A percentile compares a stretch with the other conserved stretches of the same genome.
These are phyloP conservation scores for Calliopsis andreniformis DNA, from an alignment of 1,140 invertebrate genomes.

Conservation along the genomic window DNA sequence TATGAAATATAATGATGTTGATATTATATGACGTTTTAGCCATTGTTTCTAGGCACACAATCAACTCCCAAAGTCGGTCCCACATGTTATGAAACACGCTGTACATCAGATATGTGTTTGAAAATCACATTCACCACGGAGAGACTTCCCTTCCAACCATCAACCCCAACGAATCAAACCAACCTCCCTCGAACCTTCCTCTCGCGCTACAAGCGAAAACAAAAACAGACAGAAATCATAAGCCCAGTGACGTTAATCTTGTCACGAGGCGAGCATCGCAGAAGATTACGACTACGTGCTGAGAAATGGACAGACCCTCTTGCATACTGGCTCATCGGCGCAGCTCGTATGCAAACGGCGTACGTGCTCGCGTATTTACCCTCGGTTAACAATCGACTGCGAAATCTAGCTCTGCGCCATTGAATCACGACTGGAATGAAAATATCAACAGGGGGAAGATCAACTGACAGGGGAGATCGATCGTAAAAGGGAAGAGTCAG, in stretches of 20 bases:
- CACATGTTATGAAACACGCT: too few relatives aligned
- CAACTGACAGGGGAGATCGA: neutral
- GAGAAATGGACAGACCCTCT: conserved; percentile 21
- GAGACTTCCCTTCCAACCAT: too few relatives aligned
- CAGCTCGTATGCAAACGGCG: conserved; percentile 18
- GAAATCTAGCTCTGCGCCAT: neutral
- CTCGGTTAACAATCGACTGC: neutral
- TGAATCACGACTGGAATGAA: conserved; percentile 24
- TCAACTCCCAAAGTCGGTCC: too few relatives aligned
- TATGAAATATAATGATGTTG: too few relatives aligned
- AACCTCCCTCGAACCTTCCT: neutral
- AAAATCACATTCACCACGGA: too few relatives aligned
- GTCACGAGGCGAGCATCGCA: conserved; percentile 23
- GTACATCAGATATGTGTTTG: too few relatives aligned
- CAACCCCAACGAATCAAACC: neutral
- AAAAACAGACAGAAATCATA: conserved; percentile 19
- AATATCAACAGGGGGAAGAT: conserved; percentile 26
- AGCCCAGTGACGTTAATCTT: conserved; percentile 29
- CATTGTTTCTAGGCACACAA: too few relatives aligned
- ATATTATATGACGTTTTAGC: too few relatives aligned
- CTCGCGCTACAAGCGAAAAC: conserved; percentile 5
- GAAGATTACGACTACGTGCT: conserved; percentile 41
- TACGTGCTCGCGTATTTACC: neutral
- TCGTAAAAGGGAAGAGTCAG: neutral
- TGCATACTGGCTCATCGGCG: neutral